phyloP scores from a whole-genome alignment of 2,797 vertebrate species.

The Anguilla marmorata region DNA sequence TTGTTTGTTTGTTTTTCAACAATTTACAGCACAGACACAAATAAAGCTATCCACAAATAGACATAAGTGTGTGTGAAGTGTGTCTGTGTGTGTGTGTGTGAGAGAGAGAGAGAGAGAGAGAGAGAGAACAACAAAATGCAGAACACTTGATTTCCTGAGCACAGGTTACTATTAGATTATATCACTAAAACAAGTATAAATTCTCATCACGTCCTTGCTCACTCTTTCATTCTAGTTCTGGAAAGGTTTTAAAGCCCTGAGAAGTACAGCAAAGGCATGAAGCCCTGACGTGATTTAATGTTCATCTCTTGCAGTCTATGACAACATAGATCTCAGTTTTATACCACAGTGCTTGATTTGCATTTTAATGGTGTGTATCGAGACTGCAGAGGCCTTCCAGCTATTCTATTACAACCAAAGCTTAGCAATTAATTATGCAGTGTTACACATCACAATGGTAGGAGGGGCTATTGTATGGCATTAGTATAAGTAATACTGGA shows the following conservation, averaged over 20 bases:
- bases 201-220: not conserved
- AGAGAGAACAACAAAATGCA: not conserved
- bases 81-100: not conserved
- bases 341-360: constrained; percentile 61
- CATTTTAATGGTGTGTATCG: constrained; percentile 72
- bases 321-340: constrained; percentile 60
- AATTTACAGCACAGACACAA: not conserved
- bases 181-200: not conserved
- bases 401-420: constrained; percentile 61
- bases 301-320: constrained; percentile 50
- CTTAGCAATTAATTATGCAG: constrained; percentile 68
- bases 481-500: constrained; percentile 49
- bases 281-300: constrained; percentile 53
- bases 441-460: constrained; percentile 57
- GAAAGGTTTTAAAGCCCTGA: constrained; percentile 40
- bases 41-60: not conserved
- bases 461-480: constrained; percentile 52
- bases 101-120: not conserved
- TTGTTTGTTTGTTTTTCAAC: not conserved
- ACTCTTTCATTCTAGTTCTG: not conserved
- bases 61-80: not conserved
- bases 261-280: constrained; percentile 39
- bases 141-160: not conserved
- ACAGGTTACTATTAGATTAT: not conserved
- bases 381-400: constrained; percentile 55